Evolutionary conservation across 2,113 vertebrate genomes (phyloP).

Genomic region (Aix galericulata): DNA sequence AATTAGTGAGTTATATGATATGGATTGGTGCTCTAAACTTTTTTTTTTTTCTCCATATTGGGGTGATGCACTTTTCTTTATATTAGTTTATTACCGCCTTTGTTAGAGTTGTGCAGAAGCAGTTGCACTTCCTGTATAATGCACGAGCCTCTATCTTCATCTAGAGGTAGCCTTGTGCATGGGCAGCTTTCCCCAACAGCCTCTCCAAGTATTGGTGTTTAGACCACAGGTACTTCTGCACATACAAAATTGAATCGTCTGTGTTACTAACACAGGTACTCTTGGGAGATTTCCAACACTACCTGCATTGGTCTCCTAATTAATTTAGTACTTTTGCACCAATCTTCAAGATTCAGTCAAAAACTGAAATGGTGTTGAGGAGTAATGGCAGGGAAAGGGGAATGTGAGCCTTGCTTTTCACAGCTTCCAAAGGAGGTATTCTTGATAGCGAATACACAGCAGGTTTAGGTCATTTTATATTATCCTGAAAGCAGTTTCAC

Average conservation of each 20-base stretch:
- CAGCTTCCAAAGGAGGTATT: neutral
- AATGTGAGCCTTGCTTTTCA: accelerated
- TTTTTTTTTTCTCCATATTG: neutral
- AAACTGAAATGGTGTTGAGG: neutral
- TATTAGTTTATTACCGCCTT: neutral
- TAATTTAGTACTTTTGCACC: neutral
- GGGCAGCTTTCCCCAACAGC: neutral
- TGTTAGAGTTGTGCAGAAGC: neutral
- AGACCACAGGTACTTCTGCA: neutral
- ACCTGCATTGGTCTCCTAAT: neutral
- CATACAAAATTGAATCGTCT: neutral
- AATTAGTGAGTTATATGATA: neutral
- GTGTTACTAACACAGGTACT: neutral
- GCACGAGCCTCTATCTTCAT: neutral
- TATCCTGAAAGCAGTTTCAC: neutral
- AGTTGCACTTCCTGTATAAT: neutral
- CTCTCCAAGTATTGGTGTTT: neutral
- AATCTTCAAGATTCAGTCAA: neutral
- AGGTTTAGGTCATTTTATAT: neutral
- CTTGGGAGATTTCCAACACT: neutral
- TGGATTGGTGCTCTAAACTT: neutral
- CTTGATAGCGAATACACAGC: neutral
- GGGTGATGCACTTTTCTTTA: neutral
- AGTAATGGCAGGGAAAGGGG: neutral
- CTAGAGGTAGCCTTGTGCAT: neutral